These are phyloP conservation scores for Cephus pulcher DNA, from an alignment of 2,888 invertebrate species.

Conservation along the genomic window DNA sequence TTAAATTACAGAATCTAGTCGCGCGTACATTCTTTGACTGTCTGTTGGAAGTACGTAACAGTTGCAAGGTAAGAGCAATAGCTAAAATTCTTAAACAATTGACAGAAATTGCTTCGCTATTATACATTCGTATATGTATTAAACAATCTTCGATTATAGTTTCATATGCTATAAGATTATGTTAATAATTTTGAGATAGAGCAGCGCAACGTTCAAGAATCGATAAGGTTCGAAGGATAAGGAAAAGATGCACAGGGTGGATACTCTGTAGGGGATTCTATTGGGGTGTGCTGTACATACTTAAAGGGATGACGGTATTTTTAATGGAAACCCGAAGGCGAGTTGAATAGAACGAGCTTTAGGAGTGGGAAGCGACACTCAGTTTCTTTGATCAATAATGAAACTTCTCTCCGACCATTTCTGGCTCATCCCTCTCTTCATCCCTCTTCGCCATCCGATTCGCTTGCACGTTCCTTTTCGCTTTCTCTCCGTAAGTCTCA, in stretches of 20 bases:
- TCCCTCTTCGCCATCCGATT: slow-evolving; percentile 8
- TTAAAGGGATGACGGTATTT: slow-evolving; percentile 35
- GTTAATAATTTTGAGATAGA: neutral
- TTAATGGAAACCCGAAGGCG: slow-evolving; percentile 47
- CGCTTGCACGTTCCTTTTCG: slow-evolving; percentile 21
- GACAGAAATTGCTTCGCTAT: neutral
- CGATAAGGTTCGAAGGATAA: neutral
- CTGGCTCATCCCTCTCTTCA: slow-evolving; percentile 22
- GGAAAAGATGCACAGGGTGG: neutral
- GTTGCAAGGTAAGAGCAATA: neutral
- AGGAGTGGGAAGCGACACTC: slow-evolving; percentile 40
- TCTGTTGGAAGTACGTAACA: neutral
- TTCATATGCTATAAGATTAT: neutral
- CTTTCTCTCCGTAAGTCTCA: slow-evolving; percentile 13
- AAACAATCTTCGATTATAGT: neutral
- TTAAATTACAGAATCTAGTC: neutral
- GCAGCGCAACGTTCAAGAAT: neutral
- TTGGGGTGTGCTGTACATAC: neutral
- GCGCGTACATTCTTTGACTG: neutral
- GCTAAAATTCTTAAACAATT: neutral
- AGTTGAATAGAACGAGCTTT: slow-evolving; percentile 44
- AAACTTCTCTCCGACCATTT: slow-evolving; percentile 34
- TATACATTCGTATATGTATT: neutral
- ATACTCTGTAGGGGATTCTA: neutral
- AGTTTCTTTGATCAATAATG: slow-evolving; percentile 57